Conservation (phyloP, 2,888 invertebrate genomes). For the Nemurella pictetii region DNA sequence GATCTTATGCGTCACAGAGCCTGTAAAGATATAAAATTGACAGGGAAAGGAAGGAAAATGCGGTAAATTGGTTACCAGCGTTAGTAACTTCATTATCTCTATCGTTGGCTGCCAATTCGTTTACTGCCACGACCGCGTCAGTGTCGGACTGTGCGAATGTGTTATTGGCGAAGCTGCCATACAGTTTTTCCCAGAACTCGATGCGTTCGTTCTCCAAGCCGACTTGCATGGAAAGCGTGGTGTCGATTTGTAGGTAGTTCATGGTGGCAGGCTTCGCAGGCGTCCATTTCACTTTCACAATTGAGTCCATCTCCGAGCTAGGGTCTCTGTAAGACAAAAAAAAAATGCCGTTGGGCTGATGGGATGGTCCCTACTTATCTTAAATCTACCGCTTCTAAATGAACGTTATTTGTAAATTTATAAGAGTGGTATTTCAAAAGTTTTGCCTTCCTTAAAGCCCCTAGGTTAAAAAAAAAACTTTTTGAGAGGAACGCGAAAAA, state of each 20-base stretch:
- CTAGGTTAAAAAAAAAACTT: no score
- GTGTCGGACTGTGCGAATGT: neutral
- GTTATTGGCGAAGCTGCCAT: neutral
- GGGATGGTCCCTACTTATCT: no score
- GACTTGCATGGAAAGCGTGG: constrained; percentile 44
- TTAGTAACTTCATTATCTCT: neutral
- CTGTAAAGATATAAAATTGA: no score
- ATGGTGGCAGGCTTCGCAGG: constrained; percentile 44
- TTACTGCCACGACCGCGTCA: neutral
- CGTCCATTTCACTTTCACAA: constrained; percentile 47
- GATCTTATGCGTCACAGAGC: neutral
- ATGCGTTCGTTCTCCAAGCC: constrained; percentile 47
- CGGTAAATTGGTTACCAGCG: neutral
- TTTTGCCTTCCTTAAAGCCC: no score
- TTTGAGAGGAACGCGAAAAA: no score
- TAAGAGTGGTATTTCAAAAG: no score
- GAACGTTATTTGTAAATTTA: no score
- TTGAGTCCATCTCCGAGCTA: constrained; percentile 20
- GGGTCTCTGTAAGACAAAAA: constrained; percentile 32
- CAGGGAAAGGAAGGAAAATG: neutral
- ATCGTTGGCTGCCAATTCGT: no score
- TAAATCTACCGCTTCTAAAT: no score
- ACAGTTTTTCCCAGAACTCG: constrained; percentile 47
- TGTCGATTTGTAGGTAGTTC: constrained; percentile 48
- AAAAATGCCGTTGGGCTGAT: no score